Evolutionary conservation across 2,888 invertebrate genomes (phyloP).

Genomic region (Sinodicranocentrus sp.): DNA sequence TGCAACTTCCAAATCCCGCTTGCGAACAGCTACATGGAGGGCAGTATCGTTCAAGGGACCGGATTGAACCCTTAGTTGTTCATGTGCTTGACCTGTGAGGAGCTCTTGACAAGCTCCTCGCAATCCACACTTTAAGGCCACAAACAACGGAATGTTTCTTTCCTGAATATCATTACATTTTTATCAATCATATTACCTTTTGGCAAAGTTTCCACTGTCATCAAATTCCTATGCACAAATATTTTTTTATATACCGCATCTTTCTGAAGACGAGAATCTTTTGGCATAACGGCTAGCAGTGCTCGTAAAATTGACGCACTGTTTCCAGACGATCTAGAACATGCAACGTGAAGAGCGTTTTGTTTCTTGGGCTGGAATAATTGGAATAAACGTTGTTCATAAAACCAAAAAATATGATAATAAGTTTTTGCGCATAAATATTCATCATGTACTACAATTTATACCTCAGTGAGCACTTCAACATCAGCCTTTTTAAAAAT

Average conservation of each 20-base stretch:
- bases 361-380: constrained; percentile 90
- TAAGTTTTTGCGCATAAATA: no score
- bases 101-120: constrained; percentile 97
- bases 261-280: constrained; percentile 90
- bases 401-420: no score
- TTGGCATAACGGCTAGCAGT: constrained; percentile 91
- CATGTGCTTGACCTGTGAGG: constrained; percentile 90
- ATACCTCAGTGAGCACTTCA: constrained; percentile 95
- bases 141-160: constrained; percentile 89
- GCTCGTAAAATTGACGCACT: constrained; percentile 94
- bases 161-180: no score
- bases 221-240: neutral
- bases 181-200: no score
- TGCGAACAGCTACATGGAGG: constrained; percentile 95
- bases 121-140: constrained; percentile 97
- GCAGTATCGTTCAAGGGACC: constrained; percentile 91
- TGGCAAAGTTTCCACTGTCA: no score
- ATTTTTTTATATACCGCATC: constrained; percentile 80
- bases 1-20: constrained; percentile 95
- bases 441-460: neutral
- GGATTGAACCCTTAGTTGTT: constrained; percentile 84
- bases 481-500: constrained; percentile 94
- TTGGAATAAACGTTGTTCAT: no score
- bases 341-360: constrained; percentile 96
- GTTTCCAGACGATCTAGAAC: constrained; percentile 93